Base-by-base conservation (phyloP, 2,888 invertebrate species). In the Anagyrus pseudococci region DNA sequence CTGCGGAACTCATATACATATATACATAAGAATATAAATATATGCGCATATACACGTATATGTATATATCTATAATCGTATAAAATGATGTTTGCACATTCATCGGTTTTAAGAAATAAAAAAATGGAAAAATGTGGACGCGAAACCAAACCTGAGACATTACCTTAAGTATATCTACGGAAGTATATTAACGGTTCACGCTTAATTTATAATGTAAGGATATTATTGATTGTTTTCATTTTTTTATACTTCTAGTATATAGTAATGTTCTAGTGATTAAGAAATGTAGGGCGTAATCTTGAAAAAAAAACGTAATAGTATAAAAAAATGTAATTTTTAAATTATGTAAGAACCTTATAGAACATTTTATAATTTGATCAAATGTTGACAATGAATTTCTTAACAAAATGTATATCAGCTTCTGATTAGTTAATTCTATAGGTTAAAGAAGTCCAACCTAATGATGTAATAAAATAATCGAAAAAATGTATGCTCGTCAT, bases 1-100 rank as follows among this genome's bases (percentile, higher is more conserved):
- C 78, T 78, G 77, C 79, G 75, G 77, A 76, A 76, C 72, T 76
- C 68, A 69, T 62, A 65, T 58, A 67, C n/a, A 46, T 66, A 68
- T 66, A 55, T 64, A 62, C 66, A 67, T 64, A 63, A 64, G 60
- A 66, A 59, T 62, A 65, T 64, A 67, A 52, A 61, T 47, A 55
- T 59, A 55, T 61, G 57, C 40, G n/a, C n/a, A n/a, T n/a, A 29
- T 67, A 69, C 61, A 58, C 54, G 60, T 65, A 55, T 53, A 67
- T 67, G 67, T 58, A 64, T 67, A 67, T 64, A 64, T 61, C 55
- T 58, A 61, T 61, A 64, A 58, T 63, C 56, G 61, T 4, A 59
- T 56, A 44, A 58, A 57, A 60, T 55, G 55, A 50, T 50, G 57
- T 57, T 64, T 52, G 41, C 50, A 62, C 47, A 56, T 62, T 62